Percentiles rank a stretch among this genome's conserved stretches.
phyloP scores from a whole-genome alignment of 2,113 vertebrate species.

The Recurvirostra avosetta region DNA sequence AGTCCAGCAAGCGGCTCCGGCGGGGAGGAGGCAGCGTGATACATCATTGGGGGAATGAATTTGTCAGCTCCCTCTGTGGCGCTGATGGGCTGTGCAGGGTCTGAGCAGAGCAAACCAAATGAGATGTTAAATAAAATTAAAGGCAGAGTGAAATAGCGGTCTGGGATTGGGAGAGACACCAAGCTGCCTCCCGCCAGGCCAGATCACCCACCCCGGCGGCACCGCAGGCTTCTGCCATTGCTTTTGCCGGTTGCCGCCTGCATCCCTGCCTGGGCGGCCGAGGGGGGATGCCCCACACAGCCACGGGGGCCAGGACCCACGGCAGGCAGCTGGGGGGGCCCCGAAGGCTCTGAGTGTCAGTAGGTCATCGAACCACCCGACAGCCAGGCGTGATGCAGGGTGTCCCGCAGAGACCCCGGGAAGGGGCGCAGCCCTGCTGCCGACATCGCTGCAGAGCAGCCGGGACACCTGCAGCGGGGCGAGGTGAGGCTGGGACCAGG shows the following conservation, averaged over 20 bases:
- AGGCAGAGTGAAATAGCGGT: not conserved
- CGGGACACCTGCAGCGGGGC: rapidly evolving
- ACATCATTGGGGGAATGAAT: not conserved
- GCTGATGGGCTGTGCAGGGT: not conserved
- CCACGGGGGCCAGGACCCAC: rapidly evolving
- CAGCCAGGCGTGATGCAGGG: rapidly evolving
- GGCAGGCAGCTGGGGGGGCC: not conserved
- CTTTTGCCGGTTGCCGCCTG: not conserved
- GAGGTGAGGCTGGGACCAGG: not conserved
- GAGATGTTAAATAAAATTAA: slow-evolving; percentile 52
- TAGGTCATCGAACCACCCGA: not conserved
- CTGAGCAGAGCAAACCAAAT: slow-evolving; percentile 24
- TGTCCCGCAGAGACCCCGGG: rapidly evolving
- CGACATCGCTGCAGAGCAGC: rapidly evolving
- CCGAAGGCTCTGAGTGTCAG: not conserved
- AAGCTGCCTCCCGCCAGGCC: not conserved
- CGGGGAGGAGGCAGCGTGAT: not conserved
- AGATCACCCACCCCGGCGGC: not conserved
- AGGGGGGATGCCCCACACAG: no score
- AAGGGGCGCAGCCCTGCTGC: rapidly evolving
- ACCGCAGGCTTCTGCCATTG: not conserved
- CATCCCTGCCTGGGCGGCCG: rapidly evolving
- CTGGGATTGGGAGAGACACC: not conserved
- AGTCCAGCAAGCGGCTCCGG: rapidly evolving
- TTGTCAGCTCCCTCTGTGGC: not conserved